Base-by-base conservation (phyloP, 35 echinoderm and acorn worm genomes). In the Ophioderma brevispina region DNA sequence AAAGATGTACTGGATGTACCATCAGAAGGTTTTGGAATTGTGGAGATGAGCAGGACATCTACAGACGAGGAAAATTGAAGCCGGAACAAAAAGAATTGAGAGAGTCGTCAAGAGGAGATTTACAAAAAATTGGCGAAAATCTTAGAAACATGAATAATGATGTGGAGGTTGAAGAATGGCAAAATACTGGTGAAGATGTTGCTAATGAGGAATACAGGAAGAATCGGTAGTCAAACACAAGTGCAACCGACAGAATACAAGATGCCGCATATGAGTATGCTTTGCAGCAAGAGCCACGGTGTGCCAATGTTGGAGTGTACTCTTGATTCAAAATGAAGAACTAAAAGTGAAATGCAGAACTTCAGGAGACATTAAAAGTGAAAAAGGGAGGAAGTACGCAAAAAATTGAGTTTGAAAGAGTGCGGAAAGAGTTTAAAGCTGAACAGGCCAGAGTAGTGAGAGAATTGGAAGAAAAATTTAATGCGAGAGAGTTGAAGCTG, bases 401-500 rank as follows among this genome's bases (percentile, higher is more conserved):
- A 21, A 52, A 52, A 25, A 46, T 46, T 46, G 59, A 70, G 41
- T 84, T 84, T 33, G 42, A 50, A 55, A 17, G 81, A 31, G 40
- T 84, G 35, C 81, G 42, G 39, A 55, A 31, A 19, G 41, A 84
- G 33, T 37, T 55, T 13, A 55, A 32, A 55, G 81, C 42, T 6
- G 31, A 55, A 52, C 41, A 84, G 43, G 81, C 42, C 31, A 30
- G 35, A 31, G 42, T 33, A 28, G 35, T 55, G 1, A 52, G 13
- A 33, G 43, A 84, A 33, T 10, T 84, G 25, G 31, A 49, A 55
- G 55, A 55, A 19, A 0, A 84, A 52, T 33, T 13, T 31, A 42
- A 84, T 32, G 81, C 10, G 55, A 55, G 42, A 50, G 30, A 84
- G 28, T 35, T n/a, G 81, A 84, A 55, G 55, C 81, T 31, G 42